Percentiles rank a stretch among this genome's conserved stretches.
Evolutionary conservation across 2,888 invertebrate species (phyloP).

Genomic region (Eupithecia centaureata): DNA sequence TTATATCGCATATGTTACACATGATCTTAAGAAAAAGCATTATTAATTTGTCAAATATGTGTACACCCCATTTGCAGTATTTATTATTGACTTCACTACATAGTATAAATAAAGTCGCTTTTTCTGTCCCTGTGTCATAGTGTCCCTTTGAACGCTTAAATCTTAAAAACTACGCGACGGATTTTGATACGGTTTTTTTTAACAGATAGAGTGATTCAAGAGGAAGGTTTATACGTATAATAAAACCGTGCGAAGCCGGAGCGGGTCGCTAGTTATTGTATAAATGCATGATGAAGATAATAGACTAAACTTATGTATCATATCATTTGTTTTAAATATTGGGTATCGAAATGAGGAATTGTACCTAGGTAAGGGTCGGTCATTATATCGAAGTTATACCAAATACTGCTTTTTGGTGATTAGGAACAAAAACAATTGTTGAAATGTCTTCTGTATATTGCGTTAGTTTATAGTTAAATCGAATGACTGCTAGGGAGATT

Average conservation of each 20-base stretch:
- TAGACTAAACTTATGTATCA: not conserved
- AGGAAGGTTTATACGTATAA: too few species aligned
- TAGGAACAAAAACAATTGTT: not conserved
- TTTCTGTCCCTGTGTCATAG: too few species aligned
- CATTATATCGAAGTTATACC: not conserved
- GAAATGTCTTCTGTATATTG: conserved; percentile 62
- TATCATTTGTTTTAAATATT: not conserved
- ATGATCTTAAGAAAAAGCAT: not conserved
- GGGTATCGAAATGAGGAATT: not conserved
- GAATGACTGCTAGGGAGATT: conserved; percentile 80
- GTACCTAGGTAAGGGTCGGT: too few species aligned
- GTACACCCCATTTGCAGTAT: not conserved
- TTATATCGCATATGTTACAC: not conserved
- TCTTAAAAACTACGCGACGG: too few species aligned
- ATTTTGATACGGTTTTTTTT: too few species aligned
- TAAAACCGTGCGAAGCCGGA: too few species aligned
- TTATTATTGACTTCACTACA: not conserved
- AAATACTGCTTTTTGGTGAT: not conserved
- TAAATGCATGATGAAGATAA: not conserved
- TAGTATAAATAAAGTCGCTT: not conserved
- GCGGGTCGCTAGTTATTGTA: too few species aligned
- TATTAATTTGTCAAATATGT: not conserved
- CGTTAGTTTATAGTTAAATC: conserved; percentile 67
- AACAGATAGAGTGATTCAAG: too few species aligned
- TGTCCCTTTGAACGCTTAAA: too few species aligned